These are phyloP conservation scores for Ceramica pisi DNA, from an alignment of 2,888 invertebrate genomes.

Conservation along the genomic window DNA sequence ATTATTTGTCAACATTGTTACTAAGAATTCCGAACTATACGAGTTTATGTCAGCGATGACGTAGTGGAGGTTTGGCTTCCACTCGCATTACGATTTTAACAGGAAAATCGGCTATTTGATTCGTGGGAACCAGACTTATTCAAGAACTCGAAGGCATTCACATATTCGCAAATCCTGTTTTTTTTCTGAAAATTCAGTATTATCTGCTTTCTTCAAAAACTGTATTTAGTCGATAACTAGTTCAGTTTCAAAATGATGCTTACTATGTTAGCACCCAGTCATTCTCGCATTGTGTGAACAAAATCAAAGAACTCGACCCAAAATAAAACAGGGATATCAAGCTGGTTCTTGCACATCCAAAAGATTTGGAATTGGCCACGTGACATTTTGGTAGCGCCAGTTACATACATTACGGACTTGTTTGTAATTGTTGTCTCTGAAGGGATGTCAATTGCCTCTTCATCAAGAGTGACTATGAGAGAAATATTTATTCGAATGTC, in stretches of 20 bases:
- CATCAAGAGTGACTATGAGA: not conserved
- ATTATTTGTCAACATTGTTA: constrained; percentile 35
- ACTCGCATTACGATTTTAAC: not conserved
- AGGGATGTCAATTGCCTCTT: not conserved
- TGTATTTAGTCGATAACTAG: not conserved
- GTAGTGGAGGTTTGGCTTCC: not conserved
- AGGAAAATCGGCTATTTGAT: not conserved
- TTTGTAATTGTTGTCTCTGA: not conserved
- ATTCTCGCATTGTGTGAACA: not conserved
- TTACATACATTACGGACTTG: not conserved
- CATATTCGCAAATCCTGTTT: not conserved
- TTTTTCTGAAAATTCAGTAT: not conserved
- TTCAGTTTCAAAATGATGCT: not conserved
- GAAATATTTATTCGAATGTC: not conserved
- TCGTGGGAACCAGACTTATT: not conserved
- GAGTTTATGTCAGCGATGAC: not conserved
- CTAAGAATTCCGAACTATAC: not conserved
- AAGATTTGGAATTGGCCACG: not conserved
- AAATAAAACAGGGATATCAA: too few species aligned
- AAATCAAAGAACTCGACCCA: too few species aligned
- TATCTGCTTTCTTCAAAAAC: not conserved
- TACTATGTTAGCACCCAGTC: not conserved
- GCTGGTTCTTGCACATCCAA: not conserved
- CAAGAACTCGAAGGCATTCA: not conserved
- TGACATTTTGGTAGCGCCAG: not conserved